These are phyloP conservation scores for Fragum fragum DNA, from an alignment of 2,888 invertebrate species.

Conservation along the genomic window DNA sequence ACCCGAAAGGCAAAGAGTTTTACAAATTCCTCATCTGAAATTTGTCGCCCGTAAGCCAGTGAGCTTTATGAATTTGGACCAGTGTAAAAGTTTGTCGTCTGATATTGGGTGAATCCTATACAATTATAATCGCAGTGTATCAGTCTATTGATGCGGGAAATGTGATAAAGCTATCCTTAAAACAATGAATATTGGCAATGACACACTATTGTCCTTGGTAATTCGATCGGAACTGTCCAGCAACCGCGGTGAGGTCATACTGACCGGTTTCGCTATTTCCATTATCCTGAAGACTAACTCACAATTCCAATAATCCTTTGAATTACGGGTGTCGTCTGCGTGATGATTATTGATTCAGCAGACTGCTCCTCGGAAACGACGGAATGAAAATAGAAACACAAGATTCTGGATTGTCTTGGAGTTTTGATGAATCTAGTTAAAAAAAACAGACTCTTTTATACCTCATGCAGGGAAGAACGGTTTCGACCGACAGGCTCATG, in stretches of 20 bases:
- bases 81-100: too few relatives aligned
- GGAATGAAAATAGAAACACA: not conserved
- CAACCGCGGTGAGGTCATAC: not conserved
- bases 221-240: not conserved
- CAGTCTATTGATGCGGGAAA: not conserved
- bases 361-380: not conserved
- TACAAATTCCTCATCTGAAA: too few relatives aligned
- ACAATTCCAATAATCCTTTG: not conserved
- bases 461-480: too few relatives aligned
- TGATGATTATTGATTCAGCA: not conserved
- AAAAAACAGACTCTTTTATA: too few relatives aligned
- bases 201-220: constrained; percentile 17
- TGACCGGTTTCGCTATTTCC: constrained; percentile 3
- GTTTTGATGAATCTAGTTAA: too few relatives aligned
- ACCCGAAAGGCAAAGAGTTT: too few relatives aligned
- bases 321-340: not conserved
- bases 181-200: constrained; percentile 10
- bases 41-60: too few relatives aligned
- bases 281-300: not conserved
- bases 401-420: not conserved
- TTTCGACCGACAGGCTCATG: too few relatives aligned
- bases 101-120: too few relatives aligned
- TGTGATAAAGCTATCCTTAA: constrained; percentile 21
- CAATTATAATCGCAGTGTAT: too few relatives aligned
- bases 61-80: too few relatives aligned